Base-by-base conservation (phyloP, 2,113 vertebrate genomes). In the Callospermophilus lateralis region DNA sequence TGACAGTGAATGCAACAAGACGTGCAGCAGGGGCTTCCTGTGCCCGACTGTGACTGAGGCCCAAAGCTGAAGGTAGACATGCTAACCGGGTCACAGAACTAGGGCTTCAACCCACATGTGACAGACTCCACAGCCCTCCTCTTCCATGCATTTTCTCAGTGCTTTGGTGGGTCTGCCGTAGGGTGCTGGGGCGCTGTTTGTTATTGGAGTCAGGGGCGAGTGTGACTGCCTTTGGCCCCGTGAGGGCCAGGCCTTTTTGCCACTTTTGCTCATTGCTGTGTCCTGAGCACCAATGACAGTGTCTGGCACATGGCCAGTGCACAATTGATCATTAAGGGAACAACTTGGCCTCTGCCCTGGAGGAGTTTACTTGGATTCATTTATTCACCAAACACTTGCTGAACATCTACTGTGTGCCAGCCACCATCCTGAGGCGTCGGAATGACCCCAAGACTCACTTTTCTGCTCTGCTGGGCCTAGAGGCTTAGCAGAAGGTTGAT, bases 51-150 rank as follows among this genome's bases (percentile, higher is more conserved):
- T 55, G 67, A 45, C 37, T 0, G 20, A 74, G 45, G 72, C 30
- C 28, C 0, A 6, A 28, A 28, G 65, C 74, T 13, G 53, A 84
- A 8, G 34, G 11, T 51, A 13, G 2, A 10, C 0, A 0, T 0
- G 1, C 42, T 53, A 45, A 53, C 42, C 58, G 16, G 63, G 74
- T 81, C 63, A 16, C 67, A 53, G 77, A 58, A 16, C 48, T 9
- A 4, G n/a, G 61, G 61, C 53, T 68, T 51, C n/a, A 2, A 2
- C 74, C 34, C 51, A 2, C 3, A 4, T 8, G 55, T 9, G 84
- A 63, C 37, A 45, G 72, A 15, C 15, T 1, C 37, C 45, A 45
- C 1, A 17, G 30, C 6, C 37, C 24, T 86, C 48, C 4, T 9
- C 61, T 10, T 26, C 11, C 16, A 13, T 37, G 39, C 5, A 1